Evolutionary conservation across 1,140 invertebrate species (phyloP).

Genomic region (Prorops nasuta): DNA sequence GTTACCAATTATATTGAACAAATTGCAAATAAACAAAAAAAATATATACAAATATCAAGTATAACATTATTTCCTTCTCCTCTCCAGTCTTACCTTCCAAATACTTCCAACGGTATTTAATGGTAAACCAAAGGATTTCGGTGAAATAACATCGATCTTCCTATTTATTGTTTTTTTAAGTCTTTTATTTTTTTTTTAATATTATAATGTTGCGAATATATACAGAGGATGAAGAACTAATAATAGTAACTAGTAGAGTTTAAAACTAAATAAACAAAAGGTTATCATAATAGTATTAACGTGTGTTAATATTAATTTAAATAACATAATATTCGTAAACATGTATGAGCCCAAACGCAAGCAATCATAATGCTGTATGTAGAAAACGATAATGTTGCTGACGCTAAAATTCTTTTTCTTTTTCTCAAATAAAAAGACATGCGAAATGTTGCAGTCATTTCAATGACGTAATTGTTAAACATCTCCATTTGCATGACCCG

Average conservation of each 20-base stretch:
- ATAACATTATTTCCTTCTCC: neutral
- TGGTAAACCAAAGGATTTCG: too few species aligned
- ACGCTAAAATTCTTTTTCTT: too few species aligned
- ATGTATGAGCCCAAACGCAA: slow-evolving; percentile 16
- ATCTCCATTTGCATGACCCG: too few species aligned
- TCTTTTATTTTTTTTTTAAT: slow-evolving; percentile 25
- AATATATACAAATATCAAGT: slow-evolving; percentile 20
- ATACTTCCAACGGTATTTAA: too few species aligned
- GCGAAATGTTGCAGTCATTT: too few species aligned
- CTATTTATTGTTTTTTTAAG: too few species aligned
- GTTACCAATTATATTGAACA: slow-evolving; percentile 47
- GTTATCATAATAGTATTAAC: slow-evolving; percentile 49
- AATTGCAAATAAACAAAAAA: slow-evolving; percentile 43
- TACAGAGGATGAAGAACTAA: slow-evolving; percentile 54
- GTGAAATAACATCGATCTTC: too few species aligned
- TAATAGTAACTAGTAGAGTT: slow-evolving; percentile 48
- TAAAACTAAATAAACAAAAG: slow-evolving; percentile 57
- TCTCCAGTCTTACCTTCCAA: too few species aligned
- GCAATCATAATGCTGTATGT: neutral
- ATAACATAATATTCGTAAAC: slow-evolving; percentile 52
- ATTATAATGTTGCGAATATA: slow-evolving; percentile 43
- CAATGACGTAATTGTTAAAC: too few species aligned
- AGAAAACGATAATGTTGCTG: neutral
- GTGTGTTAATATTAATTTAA: slow-evolving; percentile 54
- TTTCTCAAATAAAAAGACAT: too few species aligned